Conservation (phyloP, 2,888 invertebrate genomes). For the Macaria liturata region DNA sequence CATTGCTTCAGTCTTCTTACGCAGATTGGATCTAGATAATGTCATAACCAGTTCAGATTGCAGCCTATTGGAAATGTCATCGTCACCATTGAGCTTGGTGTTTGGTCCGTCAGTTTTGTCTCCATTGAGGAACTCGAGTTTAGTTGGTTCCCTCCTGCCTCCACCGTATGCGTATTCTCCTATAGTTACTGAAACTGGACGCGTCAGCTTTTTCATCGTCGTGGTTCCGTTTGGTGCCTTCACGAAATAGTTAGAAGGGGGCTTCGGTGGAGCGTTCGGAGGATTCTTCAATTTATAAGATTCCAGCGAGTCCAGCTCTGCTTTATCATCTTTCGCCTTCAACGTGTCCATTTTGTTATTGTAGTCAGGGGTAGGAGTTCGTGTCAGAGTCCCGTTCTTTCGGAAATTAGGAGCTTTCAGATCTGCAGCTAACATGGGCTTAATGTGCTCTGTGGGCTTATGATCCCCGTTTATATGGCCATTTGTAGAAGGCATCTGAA, state of each 20-base stretch:
- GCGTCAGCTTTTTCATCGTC: constrained; percentile 81
- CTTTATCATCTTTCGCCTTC: constrained; percentile 77
- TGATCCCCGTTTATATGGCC: constrained; percentile 61
- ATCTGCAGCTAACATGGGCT: constrained; percentile 36
- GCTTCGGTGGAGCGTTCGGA: constrained; percentile 83
- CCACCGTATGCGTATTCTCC: constrained; percentile 86
- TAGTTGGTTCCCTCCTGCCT: constrained; percentile 85
- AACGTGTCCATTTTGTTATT: constrained; percentile 58
- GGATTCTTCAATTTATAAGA: constrained; percentile 88
- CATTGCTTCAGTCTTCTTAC: constrained; percentile 87
- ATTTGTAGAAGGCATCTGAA: constrained; percentile 68
- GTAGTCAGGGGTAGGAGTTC: constrained; percentile 73
- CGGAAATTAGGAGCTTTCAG: constrained; percentile 55
- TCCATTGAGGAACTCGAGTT: constrained; percentile 86
- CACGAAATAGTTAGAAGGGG: constrained; percentile 87
- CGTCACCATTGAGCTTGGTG: constrained; percentile 48
- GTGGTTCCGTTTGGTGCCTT: constrained; percentile 81
- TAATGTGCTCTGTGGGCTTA: constrained; percentile 37
- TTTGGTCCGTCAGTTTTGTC: constrained; percentile 68
- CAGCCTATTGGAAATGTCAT: constrained; percentile 85
- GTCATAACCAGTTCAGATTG: constrained; percentile 90
- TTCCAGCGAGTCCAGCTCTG: constrained; percentile 90
- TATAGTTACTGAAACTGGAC: constrained; percentile 87
- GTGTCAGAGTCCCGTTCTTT: constrained; percentile 61
- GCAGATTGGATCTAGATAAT: constrained; percentile 89